Percentiles rank a stretch among this genome's conserved stretches.
These are phyloP conservation scores for Ladona fulva DNA, from an alignment of 1,140 invertebrate genomes.

Conservation along the genomic window DNA sequence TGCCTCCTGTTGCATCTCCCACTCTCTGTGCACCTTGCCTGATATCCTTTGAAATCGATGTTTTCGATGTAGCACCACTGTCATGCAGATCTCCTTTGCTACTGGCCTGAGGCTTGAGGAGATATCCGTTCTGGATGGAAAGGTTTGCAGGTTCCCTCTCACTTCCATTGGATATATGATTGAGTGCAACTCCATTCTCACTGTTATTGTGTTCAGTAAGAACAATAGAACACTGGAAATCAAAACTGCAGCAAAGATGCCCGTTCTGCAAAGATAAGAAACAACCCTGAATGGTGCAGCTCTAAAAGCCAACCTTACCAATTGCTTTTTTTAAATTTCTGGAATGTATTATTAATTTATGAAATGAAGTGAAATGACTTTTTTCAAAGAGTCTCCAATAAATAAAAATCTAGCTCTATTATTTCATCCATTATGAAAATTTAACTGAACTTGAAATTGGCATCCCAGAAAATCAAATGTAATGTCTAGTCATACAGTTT, in stretches of 20 bases:
- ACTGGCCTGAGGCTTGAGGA: not conserved
- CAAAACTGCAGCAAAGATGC: conserved; percentile 51
- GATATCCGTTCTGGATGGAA: not conserved
- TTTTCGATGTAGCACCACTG: not conserved
- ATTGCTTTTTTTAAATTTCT: conserved; percentile 7
- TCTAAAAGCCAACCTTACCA: conserved; percentile 1
- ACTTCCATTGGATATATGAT: conserved; percentile 2
- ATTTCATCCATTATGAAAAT: not conserved
- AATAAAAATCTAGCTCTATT: conserved; percentile 6
- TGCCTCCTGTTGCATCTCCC: not conserved
- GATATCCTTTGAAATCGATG: conserved; percentile 1
- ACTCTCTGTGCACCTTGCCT: not conserved
- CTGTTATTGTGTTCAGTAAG: conserved; percentile 11
- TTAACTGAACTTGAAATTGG: not conserved
- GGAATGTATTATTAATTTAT: conserved; percentile 21
- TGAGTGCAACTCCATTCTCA: not conserved
- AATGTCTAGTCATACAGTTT: not conserved
- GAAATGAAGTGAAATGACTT: not conserved
- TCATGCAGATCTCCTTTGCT: not conserved
- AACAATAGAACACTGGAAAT: conserved; percentile 44
- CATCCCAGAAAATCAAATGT: not conserved
- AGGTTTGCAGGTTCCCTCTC: not conserved
- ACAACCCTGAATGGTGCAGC: conserved; percentile 1
- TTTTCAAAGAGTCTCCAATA: not conserved
- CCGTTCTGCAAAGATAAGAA: conserved; percentile 41